A percentile compares a stretch with the other conserved stretches of the same genome.
Conservation (phyloP, 2,113 vertebrate species). For the Gymnocephalus cernua region DNA sequence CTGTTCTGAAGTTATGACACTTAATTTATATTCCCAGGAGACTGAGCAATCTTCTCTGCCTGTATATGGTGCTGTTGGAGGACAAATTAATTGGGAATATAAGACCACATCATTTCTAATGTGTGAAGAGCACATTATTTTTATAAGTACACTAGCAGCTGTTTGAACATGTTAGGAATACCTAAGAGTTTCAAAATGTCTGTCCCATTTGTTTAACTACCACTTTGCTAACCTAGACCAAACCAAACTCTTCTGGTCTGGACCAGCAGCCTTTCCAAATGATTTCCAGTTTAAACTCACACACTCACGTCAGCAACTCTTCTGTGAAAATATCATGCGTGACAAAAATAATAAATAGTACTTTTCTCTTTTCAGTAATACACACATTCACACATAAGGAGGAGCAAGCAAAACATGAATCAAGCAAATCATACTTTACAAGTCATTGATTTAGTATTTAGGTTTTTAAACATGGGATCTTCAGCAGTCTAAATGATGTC, state of each 20-base stretch:
- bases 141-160: not conserved
- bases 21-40: not conserved
- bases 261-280: not conserved
- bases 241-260: not conserved
- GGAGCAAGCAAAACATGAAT: not conserved
- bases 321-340: slow-evolving; percentile 2
- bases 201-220: not conserved
- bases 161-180: not conserved
- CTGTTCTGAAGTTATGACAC: not conserved
- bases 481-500: not conserved
- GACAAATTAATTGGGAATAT: not conserved
- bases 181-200: not conserved
- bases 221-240: not conserved
- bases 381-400: not conserved
- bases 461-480: not conserved
- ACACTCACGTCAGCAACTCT: not conserved
- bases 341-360: not conserved
- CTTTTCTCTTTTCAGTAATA: not conserved
- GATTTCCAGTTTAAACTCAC: slow-evolving; percentile 14
- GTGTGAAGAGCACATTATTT: not conserved
- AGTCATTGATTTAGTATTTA: slow-evolving; percentile 3
- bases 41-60: not conserved
- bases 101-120: not conserved
- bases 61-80: not conserved
- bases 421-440: not conserved